Conservation (phyloP, 1,140 invertebrate species). For the Euschistus heros region DNA sequence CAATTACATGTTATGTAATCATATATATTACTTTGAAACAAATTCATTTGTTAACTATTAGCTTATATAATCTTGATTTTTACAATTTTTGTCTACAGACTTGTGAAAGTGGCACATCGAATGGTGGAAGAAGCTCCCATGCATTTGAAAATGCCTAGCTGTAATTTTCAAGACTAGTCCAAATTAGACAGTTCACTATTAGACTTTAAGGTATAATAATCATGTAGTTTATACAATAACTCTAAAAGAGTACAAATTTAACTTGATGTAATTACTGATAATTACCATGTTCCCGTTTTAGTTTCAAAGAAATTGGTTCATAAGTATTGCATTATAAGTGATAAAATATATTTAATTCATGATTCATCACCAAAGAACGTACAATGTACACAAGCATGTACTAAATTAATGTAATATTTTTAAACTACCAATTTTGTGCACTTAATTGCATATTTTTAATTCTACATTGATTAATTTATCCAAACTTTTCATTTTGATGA, state of each 20-base stretch:
- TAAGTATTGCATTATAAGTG: neutral
- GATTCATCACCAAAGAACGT: conserved; percentile 8
- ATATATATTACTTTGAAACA: neutral
- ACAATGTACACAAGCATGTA: too few species aligned
- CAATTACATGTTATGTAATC: neutral
- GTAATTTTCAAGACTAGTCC: conserved; percentile 11
- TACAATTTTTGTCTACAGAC: conserved; percentile 11
- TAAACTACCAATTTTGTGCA: neutral
- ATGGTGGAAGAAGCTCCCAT: conserved; percentile 15
- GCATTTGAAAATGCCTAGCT: conserved; percentile 8
- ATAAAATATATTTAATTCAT: neutral
- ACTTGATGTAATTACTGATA: neutral
- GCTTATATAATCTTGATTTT: too few species aligned
- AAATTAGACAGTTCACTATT: conserved; percentile 15
- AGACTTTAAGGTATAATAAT: conserved; percentile 4
- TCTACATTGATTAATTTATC: too few species aligned
- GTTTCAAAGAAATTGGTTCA: neutral
- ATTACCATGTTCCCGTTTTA: too few species aligned
- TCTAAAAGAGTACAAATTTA: conserved; percentile 4
- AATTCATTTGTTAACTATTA: too few species aligned
- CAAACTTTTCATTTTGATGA: too few species aligned
- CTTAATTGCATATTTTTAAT: too few species aligned
- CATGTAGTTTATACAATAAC: conserved; percentile 1
- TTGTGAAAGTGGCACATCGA: conserved; percentile 19
- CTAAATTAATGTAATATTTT: too few species aligned